A percentile compares a stretch with the other conserved stretches of the same genome.
phyloP scores from a whole-genome alignment of 2,113 vertebrate genomes.

The Cervus canadensis region DNA sequence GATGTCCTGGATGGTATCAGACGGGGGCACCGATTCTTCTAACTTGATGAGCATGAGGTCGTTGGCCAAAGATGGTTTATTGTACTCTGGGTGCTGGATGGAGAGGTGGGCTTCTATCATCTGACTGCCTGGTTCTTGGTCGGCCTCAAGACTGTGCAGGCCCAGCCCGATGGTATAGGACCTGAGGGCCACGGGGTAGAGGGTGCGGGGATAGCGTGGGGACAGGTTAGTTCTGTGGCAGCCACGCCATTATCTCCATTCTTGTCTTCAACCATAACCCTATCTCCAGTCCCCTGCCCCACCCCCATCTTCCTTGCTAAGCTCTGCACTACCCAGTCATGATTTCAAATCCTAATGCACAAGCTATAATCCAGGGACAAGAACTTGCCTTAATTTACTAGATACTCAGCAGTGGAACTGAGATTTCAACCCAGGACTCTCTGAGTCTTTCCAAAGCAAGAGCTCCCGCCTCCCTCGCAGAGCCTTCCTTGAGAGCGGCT shows the following conservation, averaged over 20 bases:
- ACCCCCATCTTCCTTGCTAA: not conserved
- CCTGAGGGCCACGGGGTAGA: not conserved
- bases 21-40: not conserved
- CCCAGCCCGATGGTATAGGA: constrained; percentile 50
- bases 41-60: constrained; percentile 58
- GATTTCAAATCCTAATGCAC: not conserved
- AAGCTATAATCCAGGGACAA: not conserved
- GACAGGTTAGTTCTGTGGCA: not conserved
- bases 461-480: too few relatives aligned
- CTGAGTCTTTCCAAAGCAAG: not conserved
- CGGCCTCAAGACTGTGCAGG: constrained; percentile 21
- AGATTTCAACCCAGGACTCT: not conserved
- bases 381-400: not conserved
- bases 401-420: not conserved
- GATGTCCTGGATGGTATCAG: constrained; percentile 28
- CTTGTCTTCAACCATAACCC: not conserved
- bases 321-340: not conserved
- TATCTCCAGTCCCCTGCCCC: too few relatives aligned
- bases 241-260: too few relatives aligned
- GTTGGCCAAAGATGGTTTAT: constrained; percentile 16
- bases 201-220: not conserved
- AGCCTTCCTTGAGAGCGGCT: not conserved
- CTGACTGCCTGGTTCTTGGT: constrained; percentile 19
- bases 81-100: constrained; percentile 47
- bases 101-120: not conserved